Evolutionary conservation across 2,888 invertebrate genomes (phyloP).

Genomic region (Lamellibrachia columna): DNA sequence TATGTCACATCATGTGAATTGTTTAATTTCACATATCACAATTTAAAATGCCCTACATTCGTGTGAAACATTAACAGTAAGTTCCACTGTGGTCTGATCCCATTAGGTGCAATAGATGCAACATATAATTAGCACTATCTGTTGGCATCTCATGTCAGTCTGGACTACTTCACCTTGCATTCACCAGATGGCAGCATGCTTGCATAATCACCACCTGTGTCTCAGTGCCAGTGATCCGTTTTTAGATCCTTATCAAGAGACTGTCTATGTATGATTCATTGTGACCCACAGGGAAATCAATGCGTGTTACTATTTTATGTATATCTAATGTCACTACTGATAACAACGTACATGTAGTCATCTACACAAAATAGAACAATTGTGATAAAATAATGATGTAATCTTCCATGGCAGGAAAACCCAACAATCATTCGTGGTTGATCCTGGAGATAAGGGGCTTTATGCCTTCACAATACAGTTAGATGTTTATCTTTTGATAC

Average conservation of each 20-base stretch:
- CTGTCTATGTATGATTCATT: background rate
- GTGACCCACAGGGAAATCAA: background rate
- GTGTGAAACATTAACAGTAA: no score
- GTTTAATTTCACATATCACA: no score
- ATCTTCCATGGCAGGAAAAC: background rate
- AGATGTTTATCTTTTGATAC: slow-evolving; percentile 4
- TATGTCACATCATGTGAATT: no score
- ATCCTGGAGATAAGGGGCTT: background rate
- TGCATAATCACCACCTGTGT: background rate
- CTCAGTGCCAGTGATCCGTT: background rate
- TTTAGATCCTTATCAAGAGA: background rate
- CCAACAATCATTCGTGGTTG: background rate
- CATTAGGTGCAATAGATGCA: background rate
- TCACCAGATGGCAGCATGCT: slow-evolving; percentile 16
- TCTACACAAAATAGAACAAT: background rate
- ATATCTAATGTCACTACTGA: background rate
- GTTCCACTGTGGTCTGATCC: no score
- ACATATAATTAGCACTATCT: background rate
- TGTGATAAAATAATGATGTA: background rate
- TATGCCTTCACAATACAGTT: background rate
- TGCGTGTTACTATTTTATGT: background rate
- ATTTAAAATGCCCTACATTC: no score
- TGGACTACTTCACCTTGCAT: background rate
- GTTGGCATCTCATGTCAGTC: background rate
- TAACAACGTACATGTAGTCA: background rate